Conservation (phyloP, 2,797 vertebrate genomes). For the Phrynocephalus guinanensis region DNA sequence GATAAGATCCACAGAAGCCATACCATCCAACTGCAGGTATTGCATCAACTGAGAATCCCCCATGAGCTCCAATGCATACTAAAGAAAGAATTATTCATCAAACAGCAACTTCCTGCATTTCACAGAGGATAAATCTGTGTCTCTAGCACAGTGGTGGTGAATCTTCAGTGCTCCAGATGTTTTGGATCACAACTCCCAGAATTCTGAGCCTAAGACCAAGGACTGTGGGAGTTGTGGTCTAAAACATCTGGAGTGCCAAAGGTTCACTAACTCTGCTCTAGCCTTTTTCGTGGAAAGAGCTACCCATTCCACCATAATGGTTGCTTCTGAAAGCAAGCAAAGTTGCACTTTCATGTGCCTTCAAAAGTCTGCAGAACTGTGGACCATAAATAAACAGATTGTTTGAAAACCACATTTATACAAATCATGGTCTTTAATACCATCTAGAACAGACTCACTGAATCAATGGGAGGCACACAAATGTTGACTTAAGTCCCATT, state of each 20-base stretch:
- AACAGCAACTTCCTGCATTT: neutral
- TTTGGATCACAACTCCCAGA: too few species aligned
- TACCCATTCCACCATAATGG: neutral
- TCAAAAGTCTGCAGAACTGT: neutral
- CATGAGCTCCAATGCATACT: neutral
- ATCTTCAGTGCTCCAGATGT: too few species aligned
- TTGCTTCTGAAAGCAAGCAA: neutral
- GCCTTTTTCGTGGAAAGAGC: neutral
- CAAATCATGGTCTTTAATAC: neutral
- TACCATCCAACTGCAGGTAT: neutral
- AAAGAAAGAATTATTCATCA: neutral
- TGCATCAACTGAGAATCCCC: neutral
- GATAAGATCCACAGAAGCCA: neutral
- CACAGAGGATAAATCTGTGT: neutral
- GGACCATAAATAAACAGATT: neutral
- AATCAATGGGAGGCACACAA: too few species aligned
- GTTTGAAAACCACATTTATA: neutral
- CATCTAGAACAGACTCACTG: too few species aligned
- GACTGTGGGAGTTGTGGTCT: too few species aligned
- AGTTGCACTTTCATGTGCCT: neutral
- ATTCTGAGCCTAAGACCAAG: too few species aligned
- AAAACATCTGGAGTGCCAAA: too few species aligned
- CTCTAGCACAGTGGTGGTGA: neutral
- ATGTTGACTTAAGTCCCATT: too few species aligned
- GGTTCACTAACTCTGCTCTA: neutral